Conservation (phyloP, 2,888 invertebrate genomes). For the Tryphoninae sp. region DNA sequence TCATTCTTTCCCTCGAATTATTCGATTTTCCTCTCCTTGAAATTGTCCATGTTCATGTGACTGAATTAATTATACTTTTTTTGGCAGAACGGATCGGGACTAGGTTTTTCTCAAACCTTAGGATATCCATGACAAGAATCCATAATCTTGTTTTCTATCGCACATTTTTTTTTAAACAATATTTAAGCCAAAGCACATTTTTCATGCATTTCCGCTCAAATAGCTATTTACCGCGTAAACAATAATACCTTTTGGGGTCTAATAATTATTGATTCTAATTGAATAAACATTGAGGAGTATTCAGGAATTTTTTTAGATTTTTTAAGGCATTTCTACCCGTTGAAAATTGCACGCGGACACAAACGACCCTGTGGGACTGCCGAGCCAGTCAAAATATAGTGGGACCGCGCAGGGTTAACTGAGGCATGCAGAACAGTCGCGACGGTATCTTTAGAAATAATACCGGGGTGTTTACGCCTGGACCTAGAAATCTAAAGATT, state of each 20-base stretch:
- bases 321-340: background rate
- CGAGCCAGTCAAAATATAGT: background rate
- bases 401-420: conserved; percentile 3
- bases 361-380: conserved; percentile 1
- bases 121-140: conserved; percentile 13
- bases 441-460: too few relatives aligned
- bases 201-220: conserved; percentile 2
- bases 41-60: conserved; percentile 7
- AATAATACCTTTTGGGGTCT: background rate
- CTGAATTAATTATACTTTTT: conserved; percentile 13
- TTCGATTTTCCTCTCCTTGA: conserved; percentile 2
- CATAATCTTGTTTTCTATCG: background rate
- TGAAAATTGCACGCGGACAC: background rate
- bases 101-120: conserved; percentile 8
- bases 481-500: too few relatives aligned
- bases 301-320: background rate
- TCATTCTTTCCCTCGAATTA: background rate
- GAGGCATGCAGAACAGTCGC: too few relatives aligned
- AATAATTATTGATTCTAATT: background rate
- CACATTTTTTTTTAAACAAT: conserved; percentile 5
- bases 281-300: background rate
- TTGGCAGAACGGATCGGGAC: conserved; percentile 1
- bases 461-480: too few relatives aligned
- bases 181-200: conserved; percentile 5
- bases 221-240: conserved; percentile 4